Base-by-base conservation (phyloP, 2,797 vertebrate genomes). In the Onychomys leucogaster region DNA sequence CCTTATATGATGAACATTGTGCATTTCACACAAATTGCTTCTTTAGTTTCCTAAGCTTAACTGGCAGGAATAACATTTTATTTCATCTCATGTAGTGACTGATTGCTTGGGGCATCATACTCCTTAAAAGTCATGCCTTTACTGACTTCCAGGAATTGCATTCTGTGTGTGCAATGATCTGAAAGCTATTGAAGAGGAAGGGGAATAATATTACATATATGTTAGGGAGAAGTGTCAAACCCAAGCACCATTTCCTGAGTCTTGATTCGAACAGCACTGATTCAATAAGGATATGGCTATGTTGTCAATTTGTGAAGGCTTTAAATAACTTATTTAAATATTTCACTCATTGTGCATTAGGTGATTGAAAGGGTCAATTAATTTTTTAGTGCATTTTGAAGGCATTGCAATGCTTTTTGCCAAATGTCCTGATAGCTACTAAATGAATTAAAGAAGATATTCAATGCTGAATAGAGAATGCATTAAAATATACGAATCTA, bases 21-120 rank as follows among this genome's bases (percentile, higher is more conserved):
- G 80, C 13, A 97, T 96, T 97, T 98, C 93, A 63, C 83, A 94
- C 55, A 98, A 97, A 97, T 96, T 84, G 37, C 88, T 98, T 90
- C 96, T 98, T 97, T 90, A 89, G 23, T 97, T 98, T 90, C 84
- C 21, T 37, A 91, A 93, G 82, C 71, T 82, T 90, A 96, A 95
- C 87, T 82, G 95, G 55, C 73, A 95, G 90, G 69, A 37, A 6
- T 75, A 96, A 57, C 16, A 32, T 90, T 94, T 97, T 86, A 94
- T 63, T 97, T 77, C 91, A 65, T 95, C 87, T 94, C 89, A 95
- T 96, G 91, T 97, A 96, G 96, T 73, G 65, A 81, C 92, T 97
- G 94, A 97, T 93, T 98, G 97, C 63, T 86, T 34, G 81, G 95
- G 27, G 8, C 96, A 94, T 95, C 90, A 59, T 75, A 6, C 46